Percentiles rank a stretch among this genome's conserved stretches.
phyloP scores from a whole-genome alignment of 2,797 vertebrate genomes.

The Malacoctenus gilli region DNA sequence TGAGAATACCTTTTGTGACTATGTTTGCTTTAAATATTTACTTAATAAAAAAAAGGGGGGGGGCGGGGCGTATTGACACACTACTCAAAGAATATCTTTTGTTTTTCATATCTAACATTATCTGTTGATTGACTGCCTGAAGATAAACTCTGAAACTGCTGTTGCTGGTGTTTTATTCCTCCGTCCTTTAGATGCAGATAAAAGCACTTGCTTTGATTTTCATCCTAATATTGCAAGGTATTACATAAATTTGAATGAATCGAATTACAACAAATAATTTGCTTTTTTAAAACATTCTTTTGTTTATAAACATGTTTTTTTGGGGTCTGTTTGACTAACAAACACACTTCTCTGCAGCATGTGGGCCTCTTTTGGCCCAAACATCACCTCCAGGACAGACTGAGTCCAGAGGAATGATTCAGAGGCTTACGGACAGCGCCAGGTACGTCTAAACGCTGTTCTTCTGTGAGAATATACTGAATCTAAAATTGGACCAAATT shows the following conservation, averaged over 20 bases:
- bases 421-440: constrained; percentile 40
- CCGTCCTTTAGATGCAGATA: constrained; percentile 44
- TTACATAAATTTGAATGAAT: not conserved
- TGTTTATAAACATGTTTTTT: too few species aligned
- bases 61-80: too few species aligned
- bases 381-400: not conserved
- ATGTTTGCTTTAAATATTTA: too few species aligned
- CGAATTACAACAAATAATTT: too few species aligned
- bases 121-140: too few species aligned
- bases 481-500: too few species aligned
- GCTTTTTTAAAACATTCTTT: constrained; percentile 1
- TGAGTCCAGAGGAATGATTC: constrained; percentile 50
- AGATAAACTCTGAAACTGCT: too few species aligned
- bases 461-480: too few species aligned
- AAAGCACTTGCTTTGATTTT: constrained; percentile 46
- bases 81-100: too few species aligned
- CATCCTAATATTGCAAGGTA: constrained; percentile 73
- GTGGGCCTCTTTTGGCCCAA: constrained; percentile 43
- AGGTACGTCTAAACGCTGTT: constrained; percentile 44
- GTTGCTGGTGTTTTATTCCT: not conserved
- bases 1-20: constrained; percentile 33
- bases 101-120: too few species aligned
- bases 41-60: too few species aligned
- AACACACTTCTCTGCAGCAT: constrained; percentile 49
- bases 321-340: not conserved